phyloP scores from a whole-genome alignment of 1,140 invertebrate genomes.

The Panagrolaimus sp. region DNA sequence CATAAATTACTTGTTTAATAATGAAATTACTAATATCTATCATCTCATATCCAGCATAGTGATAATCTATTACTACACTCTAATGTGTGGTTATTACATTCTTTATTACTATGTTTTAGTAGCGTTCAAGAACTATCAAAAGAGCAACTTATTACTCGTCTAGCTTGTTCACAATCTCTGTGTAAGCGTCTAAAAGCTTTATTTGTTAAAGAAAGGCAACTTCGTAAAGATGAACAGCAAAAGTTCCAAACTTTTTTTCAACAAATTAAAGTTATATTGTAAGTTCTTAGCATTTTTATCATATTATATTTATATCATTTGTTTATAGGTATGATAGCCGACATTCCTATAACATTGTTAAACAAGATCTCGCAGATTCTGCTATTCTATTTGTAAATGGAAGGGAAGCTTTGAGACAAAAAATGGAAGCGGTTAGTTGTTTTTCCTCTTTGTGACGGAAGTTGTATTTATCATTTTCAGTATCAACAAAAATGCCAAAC shows the following conservation, averaged over 20 bases:
- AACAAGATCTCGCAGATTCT: not conserved
- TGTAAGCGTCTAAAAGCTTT: not conserved
- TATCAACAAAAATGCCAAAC: too few relatives aligned
- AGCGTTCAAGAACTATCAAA: constrained; percentile 1
- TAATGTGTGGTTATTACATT: too few relatives aligned
- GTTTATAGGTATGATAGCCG: not conserved
- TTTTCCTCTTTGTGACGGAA: too few relatives aligned
- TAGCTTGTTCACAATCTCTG: not conserved
- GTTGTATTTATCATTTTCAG: too few relatives aligned
- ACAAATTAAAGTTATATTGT: not conserved
- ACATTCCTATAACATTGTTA: not conserved
- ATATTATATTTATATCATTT: not conserved
- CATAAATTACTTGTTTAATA: too few relatives aligned
- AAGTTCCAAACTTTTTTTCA: not conserved
- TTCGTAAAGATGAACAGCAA: not conserved
- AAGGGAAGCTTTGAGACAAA: not conserved
- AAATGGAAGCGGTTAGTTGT: not conserved
- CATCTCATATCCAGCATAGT: too few relatives aligned
- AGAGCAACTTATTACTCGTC: constrained; percentile 5
- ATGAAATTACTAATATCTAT: too few relatives aligned
- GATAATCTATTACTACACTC: too few relatives aligned
- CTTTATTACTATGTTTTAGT: too few relatives aligned
- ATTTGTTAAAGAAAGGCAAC: not conserved
- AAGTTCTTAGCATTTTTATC: not conserved
- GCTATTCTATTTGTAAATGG: not conserved